Evolutionary conservation across 2,113 vertebrate species (phyloP).

Genomic region (Catharus fuscescens): DNA sequence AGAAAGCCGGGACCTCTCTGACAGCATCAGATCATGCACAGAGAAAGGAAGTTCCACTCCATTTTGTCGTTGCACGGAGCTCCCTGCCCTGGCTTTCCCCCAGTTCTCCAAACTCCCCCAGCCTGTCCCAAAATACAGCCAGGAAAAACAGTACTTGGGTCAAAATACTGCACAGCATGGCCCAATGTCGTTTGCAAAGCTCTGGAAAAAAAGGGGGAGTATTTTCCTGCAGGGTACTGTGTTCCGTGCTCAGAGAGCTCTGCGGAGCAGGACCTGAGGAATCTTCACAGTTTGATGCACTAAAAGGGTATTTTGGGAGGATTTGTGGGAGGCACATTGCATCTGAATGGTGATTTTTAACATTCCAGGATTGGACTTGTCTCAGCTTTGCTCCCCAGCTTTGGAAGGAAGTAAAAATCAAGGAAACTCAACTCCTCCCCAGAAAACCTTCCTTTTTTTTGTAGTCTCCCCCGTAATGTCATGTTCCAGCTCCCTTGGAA

Average conservation of each 20-base stretch:
- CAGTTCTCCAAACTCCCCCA: background rate
- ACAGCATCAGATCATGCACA: rapidly evolving
- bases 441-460: background rate
- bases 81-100: background rate
- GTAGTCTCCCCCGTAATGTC: rapidly evolving
- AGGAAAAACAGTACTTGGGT: background rate
- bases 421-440: background rate
- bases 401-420: background rate
- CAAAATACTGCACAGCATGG: rapidly evolving
- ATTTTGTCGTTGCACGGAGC: rapidly evolving
- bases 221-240: background rate
- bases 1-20: background rate
- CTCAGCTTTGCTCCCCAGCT: background rate
- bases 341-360: background rate
- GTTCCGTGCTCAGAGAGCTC: rapidly evolving
- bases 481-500: rapidly evolving
- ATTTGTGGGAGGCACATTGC: background rate
- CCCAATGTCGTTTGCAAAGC: background rate
- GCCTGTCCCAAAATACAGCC: background rate
- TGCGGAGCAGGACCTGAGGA: background rate
- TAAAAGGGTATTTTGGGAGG: background rate
- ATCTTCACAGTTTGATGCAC: background rate
- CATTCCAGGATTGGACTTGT: rapidly evolving
- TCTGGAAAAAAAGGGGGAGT: background rate
- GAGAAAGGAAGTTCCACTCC: background rate